Conservation (phyloP, 2,888 invertebrate species). For the Pyralis farinalis region DNA sequence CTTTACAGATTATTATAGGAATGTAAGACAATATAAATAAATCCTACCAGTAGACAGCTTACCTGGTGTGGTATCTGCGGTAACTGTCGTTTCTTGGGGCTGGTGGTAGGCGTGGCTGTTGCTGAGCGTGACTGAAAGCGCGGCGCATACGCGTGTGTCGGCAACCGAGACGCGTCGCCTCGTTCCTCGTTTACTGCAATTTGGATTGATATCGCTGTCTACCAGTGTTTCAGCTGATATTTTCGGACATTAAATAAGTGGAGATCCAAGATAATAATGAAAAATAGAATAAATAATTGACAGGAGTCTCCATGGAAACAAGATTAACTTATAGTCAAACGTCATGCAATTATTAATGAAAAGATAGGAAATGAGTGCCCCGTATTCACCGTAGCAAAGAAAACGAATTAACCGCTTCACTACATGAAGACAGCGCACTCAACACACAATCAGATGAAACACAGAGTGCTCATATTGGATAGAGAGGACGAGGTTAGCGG, state of each 20-base stretch:
- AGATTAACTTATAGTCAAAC: slow-evolving; percentile 16
- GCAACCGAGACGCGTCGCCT: slow-evolving; percentile 59
- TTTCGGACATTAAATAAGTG: background rate
- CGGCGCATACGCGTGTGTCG: slow-evolving; percentile 82
- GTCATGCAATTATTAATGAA: slow-evolving; percentile 38
- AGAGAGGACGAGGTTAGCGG: slow-evolving; percentile 62
- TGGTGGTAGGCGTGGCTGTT: slow-evolving; percentile 96
- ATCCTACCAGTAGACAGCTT: too few species aligned
- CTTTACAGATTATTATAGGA: too few species aligned
- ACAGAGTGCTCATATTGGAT: slow-evolving; percentile 65
- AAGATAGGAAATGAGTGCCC: slow-evolving; percentile 25
- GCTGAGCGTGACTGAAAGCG: slow-evolving; percentile 92
- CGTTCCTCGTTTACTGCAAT: slow-evolving; percentile 58
- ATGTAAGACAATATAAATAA: too few species aligned
- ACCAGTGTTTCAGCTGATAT: background rate
- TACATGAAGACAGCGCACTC: slow-evolving; percentile 28
- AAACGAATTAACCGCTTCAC: background rate
- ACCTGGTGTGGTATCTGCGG: slow-evolving; percentile 92
- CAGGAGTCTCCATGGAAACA: slow-evolving; percentile 10
- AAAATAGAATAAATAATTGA: background rate
- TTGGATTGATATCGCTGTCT: slow-evolving; percentile 30
- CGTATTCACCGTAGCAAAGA: slow-evolving; percentile 22
- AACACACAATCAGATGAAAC: slow-evolving; percentile 32
- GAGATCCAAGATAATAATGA: background rate
- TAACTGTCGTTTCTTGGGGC: slow-evolving; percentile 97